Conservation (phyloP, 92 coral and sea anemone species). For the Virgularia gustaviana region DNA sequence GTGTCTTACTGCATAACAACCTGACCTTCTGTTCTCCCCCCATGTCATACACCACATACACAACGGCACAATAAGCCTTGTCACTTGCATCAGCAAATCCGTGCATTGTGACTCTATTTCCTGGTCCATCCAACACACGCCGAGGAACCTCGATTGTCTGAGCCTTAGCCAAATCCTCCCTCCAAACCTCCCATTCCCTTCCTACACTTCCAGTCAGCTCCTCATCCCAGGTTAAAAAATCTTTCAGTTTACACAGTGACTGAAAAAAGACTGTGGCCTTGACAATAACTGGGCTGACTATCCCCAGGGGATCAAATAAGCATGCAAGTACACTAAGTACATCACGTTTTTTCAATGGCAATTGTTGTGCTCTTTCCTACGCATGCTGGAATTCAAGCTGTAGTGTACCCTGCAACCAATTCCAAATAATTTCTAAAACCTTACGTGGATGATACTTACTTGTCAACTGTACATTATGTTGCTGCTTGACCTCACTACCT, state of each 20-base stretch:
- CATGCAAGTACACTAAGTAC: slow-evolving; percentile 14
- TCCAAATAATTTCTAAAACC: slow-evolving; percentile 21
- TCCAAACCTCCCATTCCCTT: slow-evolving; percentile 4
- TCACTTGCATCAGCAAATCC: too few species aligned
- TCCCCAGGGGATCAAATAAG: slow-evolving; percentile 16
- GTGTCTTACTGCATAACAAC: slow-evolving; percentile 37
- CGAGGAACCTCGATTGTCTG: not conserved
- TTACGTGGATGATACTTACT: not conserved
- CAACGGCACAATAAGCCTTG: too few species aligned
- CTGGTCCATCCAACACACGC: slow-evolving; percentile 1
- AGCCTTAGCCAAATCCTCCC: not conserved
- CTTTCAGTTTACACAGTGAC: slow-evolving; percentile 10
- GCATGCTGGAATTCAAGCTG: slow-evolving; percentile 4
- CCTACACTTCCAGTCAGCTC: slow-evolving; percentile 1
- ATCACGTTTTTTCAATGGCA: not conserved
- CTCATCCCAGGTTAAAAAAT: slow-evolving; percentile 1
- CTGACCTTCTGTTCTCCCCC: too few species aligned
- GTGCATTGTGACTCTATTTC: too few species aligned
- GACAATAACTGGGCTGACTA: slow-evolving; percentile 7
- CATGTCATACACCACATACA: too few species aligned
- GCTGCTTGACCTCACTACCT: not conserved
- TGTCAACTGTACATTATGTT: not conserved
- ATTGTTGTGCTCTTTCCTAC: not conserved
- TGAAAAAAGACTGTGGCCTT: slow-evolving; percentile 2
- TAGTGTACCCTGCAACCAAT: not conserved